phyloP scores from a whole-genome alignment of 2,113 vertebrate species.

The Hippopotamus amphibius region DNA sequence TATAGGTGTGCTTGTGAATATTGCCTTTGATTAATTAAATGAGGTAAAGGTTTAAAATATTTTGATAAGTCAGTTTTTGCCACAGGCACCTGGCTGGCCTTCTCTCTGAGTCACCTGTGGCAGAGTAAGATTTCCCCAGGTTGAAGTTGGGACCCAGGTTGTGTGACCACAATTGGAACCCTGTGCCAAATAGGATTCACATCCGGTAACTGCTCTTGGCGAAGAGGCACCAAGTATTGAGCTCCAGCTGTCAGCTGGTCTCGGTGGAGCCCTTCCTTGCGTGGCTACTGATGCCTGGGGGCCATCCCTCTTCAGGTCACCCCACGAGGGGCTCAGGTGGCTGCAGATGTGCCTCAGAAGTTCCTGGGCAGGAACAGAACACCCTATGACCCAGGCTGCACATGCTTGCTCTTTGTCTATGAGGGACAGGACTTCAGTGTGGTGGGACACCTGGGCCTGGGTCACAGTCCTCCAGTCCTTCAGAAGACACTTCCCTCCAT shows the following conservation, averaged over 20 bases:
- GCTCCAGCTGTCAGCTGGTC: background rate
- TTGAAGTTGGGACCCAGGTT: background rate
- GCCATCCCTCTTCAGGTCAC: background rate
- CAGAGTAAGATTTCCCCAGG: background rate
- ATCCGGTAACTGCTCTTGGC: background rate
- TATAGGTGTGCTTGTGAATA: background rate
- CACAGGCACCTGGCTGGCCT: background rate
- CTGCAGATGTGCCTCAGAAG: background rate
- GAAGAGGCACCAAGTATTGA: background rate
- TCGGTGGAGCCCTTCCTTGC: rapidly evolving
- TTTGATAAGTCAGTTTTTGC: background rate
- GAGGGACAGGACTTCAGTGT: background rate
- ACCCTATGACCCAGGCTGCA: background rate
- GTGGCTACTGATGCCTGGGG: background rate
- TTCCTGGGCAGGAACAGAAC: background rate
- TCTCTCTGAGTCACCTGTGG: background rate
- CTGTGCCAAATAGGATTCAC: slow-evolving; percentile 4
- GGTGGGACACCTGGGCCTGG: background rate
- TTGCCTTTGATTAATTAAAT: background rate
- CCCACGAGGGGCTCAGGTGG: background rate
- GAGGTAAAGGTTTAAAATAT: background rate
- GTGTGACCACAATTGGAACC: background rate
- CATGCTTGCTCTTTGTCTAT: background rate
- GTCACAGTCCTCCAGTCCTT: background rate
- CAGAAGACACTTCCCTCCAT: background rate